A percentile compares a stretch with the other conserved stretches of the same genome.
Conservation (phyloP, 2,888 invertebrate species). For the Zelleria hepariella region DNA sequence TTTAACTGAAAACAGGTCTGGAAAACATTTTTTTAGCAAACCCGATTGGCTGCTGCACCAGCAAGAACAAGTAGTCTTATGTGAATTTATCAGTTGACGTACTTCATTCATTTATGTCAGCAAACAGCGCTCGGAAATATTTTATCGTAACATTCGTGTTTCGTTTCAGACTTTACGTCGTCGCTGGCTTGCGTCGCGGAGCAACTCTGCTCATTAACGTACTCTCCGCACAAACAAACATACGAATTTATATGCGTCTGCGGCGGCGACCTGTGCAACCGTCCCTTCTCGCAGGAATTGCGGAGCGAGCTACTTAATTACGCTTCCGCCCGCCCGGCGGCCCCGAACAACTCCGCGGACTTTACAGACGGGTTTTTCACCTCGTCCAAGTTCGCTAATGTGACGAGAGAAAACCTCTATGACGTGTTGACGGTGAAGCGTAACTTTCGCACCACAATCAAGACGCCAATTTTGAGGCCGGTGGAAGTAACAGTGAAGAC, state of each 20-base stretch:
- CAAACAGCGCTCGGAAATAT: neutral
- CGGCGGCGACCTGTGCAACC: conserved; percentile 42
- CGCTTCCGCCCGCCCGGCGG: conserved; percentile 20
- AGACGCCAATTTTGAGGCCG: neutral
- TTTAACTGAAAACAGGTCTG: no score
- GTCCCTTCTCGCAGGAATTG: conserved; percentile 36
- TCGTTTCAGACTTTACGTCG: conserved; percentile 6
- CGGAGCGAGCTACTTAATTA: conserved; percentile 40
- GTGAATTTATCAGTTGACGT: no score
- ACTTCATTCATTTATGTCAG: neutral
- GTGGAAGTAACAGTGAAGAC: neutral
- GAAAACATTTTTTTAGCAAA: no score
- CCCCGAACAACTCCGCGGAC: conserved; percentile 24
- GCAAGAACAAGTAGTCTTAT: no score
- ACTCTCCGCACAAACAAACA: conserved; percentile 24
- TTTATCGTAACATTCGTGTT: neutral
- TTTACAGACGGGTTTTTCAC: conserved; percentile 24
- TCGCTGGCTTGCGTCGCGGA: conserved; percentile 4
- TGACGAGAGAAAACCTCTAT: conserved; percentile 14
- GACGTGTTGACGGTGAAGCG: neutral
- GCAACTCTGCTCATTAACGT: conserved; percentile 33
- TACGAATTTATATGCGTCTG: conserved; percentile 46
- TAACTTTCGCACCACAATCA: neutral
- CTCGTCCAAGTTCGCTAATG: neutral
- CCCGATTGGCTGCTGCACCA: no score